Base-by-base conservation (phyloP, 2,888 invertebrate genomes). In the Drosophila kuntzei region DNA sequence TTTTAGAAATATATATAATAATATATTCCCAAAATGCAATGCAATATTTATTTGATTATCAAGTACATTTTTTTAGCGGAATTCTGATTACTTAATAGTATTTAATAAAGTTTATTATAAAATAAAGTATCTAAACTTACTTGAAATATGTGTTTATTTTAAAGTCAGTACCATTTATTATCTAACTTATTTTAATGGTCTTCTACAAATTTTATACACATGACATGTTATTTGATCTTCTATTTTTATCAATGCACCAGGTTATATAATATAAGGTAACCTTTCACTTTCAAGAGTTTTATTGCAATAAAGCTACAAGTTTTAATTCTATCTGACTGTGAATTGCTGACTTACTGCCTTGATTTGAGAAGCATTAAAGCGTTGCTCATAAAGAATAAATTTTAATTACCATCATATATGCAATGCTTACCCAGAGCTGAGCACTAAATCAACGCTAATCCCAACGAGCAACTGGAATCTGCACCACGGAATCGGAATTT, bases 341-440 rank as follows among this genome's bases (percentile, higher is more conserved):
- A 39, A 18, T 43, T 50, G 18, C 43, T 58, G 41, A 69, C 41
- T 44, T 50, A 49, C 43, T 70, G 62, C 55, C 54, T 55, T 25
- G 34, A 54, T 60, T 36, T 51, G 29, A 37, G 29, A 6, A 29
- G 27, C 51, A 76, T 50, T 54, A 53, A 63, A 32, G 44, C 36
- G 49, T 41, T 58, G 25, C 29, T 50, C 58, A 51, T 81, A 78
- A 79, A 67, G 20, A 47, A n/a, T 32, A 55, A 47, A 68, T 88
- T 83, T 83, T 81, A 88, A 88, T 81, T 81, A 83, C 84, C 63
- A 61, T 88, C 68, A 61, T 71, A 75, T 79, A 55, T 59, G 71
- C 50, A 58, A 37, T 69, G 71, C 43, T 22, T 27, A 16, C 29
- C 46, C 62, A 54, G 62, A 51, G 39, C 25, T 27, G 66, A 57